These are phyloP conservation scores for Kryptopterus vitreolus DNA, from an alignment of 2,797 vertebrate species.

Conservation along the genomic window DNA sequence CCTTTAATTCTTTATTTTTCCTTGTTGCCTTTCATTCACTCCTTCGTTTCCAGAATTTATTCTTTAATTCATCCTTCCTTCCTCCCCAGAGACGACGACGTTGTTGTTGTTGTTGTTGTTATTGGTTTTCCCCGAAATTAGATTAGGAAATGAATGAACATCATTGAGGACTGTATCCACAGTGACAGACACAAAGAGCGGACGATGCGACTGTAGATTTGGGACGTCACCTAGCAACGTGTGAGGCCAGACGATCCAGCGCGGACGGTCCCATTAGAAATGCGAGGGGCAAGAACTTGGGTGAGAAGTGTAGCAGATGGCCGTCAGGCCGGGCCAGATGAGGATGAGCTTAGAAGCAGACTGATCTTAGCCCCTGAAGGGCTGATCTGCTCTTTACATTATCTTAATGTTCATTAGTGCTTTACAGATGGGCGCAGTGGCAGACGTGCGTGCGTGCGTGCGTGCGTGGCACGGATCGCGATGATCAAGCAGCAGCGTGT, in stretches of 20 bases:
- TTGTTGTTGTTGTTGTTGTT: no score
- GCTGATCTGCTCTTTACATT: constrained; percentile 25
- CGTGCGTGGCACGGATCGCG: neutral
- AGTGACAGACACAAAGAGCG: neutral
- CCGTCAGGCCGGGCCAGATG: constrained; percentile 28
- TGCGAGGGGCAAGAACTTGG: constrained; percentile 25
- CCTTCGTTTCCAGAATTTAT: no score
- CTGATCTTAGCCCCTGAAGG: constrained; percentile 20
- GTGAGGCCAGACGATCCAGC: constrained; percentile 3
- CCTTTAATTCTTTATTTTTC: no score
- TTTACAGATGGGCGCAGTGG: constrained; percentile 33
- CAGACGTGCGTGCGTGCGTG: constrained; percentile 7
- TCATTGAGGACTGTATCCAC: neutral
- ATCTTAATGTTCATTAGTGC: constrained; percentile 40
- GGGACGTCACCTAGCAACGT: constrained; percentile 42
- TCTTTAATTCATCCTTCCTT: no score
- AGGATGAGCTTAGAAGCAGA: constrained; percentile 19
- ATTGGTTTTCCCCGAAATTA: no score
- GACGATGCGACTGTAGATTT: constrained; percentile 10
- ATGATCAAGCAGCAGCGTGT: neutral
- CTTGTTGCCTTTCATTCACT: no score
- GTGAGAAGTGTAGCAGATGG: constrained; percentile 37
- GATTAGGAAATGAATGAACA: neutral
- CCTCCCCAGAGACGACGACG: no score
- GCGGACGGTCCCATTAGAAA: constrained; percentile 22